Conservation (phyloP, 1,140 invertebrate species). For the Drosophila parabipectinata region DNA sequence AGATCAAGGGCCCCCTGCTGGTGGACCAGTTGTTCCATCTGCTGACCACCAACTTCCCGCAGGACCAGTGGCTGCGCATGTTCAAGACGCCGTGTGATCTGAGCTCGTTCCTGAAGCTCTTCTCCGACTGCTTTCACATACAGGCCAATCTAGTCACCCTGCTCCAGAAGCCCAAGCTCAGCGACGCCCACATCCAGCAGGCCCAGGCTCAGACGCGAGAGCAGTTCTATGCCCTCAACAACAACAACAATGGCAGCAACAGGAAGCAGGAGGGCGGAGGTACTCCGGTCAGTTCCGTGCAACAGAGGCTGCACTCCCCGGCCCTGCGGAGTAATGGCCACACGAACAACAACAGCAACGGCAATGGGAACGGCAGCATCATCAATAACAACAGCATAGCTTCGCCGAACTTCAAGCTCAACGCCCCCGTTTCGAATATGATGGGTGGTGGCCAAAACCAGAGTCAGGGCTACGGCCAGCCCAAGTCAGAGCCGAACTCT, state of each 20-base stretch:
- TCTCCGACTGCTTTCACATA: slow-evolving; percentile 95
- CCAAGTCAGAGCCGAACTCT: slow-evolving; percentile 80
- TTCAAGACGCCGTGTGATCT: slow-evolving; percentile 95
- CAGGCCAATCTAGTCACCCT: slow-evolving; percentile 94
- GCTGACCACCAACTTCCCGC: slow-evolving; percentile 90
- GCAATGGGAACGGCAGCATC: slow-evolving; percentile 16
- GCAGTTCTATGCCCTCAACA: slow-evolving; percentile 82
- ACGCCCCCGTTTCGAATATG: slow-evolving; percentile 81
- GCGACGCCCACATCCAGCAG: slow-evolving; percentile 85
- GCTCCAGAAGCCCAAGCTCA: slow-evolving; percentile 89
- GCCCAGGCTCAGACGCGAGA: slow-evolving; percentile 79
- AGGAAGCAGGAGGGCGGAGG: slow-evolving; percentile 24
- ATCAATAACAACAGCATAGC: slow-evolving; percentile 71
- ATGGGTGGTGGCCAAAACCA: slow-evolving; percentile 16
- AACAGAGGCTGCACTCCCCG: slow-evolving; percentile 73
- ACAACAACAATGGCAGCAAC: slow-evolving; percentile 62
- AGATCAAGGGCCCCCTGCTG: slow-evolving; percentile 90
- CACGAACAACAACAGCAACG: slow-evolving; percentile 40
- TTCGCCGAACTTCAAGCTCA: slow-evolving; percentile 82
- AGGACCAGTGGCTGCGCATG: slow-evolving; percentile 91
- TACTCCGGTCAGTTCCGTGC: slow-evolving; percentile 61
- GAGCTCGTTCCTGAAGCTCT: slow-evolving; percentile 94
- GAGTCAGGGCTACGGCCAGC: slow-evolving; percentile 48
- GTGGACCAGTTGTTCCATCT: slow-evolving; percentile 94
- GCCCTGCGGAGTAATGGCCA: slow-evolving; percentile 66